Conservation (phyloP, 2,888 invertebrate genomes). For the Rotaria socialis region DNA sequence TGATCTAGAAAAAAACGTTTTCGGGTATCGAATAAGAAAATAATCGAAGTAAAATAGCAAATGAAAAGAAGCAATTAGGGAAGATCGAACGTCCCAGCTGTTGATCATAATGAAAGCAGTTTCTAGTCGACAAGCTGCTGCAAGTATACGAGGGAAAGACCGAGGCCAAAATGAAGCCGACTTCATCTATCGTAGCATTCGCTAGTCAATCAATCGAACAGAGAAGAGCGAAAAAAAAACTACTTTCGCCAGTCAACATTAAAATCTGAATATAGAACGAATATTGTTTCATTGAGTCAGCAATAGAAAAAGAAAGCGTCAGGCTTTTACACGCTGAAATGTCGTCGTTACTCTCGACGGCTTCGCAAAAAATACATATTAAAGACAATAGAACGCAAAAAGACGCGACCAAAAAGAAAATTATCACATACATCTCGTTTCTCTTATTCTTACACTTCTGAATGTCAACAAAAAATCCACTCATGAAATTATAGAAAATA, state of each 20-base stretch:
- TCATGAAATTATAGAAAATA: background rate
- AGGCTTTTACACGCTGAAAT: background rate
- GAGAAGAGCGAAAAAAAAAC: background rate
- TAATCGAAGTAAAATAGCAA: no score
- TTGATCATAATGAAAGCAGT: no score
- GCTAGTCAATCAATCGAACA: background rate
- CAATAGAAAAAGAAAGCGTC: background rate
- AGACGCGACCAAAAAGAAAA: background rate
- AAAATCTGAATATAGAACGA: background rate
- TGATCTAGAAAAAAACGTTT: background rate
- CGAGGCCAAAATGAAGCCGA: background rate
- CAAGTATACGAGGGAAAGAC: background rate
- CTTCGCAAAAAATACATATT: background rate
- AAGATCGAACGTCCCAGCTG: no score
- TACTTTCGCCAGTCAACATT: background rate
- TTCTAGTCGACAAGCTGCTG: background rate
- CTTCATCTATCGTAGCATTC: background rate
- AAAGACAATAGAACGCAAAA: conserved; percentile 2
- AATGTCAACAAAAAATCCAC: background rate
- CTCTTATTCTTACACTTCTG: background rate
- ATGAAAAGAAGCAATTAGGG: no score
- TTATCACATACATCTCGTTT: background rate
- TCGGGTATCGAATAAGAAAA: no score
- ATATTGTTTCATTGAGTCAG: background rate
- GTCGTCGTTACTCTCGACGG: background rate